These are phyloP conservation scores for Melanaphis sacchari DNA, from an alignment of 1,140 invertebrate species.

Conservation along the genomic window DNA sequence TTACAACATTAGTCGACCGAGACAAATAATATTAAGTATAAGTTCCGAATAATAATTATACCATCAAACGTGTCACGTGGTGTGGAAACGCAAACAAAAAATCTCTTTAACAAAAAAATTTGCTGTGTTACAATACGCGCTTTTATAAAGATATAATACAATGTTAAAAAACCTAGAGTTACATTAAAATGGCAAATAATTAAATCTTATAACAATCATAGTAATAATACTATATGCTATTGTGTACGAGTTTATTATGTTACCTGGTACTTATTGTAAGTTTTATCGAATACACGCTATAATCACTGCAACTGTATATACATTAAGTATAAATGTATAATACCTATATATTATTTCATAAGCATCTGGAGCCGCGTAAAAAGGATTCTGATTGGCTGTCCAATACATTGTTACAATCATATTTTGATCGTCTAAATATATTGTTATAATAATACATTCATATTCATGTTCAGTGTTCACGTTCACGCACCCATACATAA, in stretches of 20 bases:
- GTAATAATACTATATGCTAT: too few species aligned
- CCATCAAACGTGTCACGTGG: not conserved
- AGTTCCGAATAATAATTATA: not conserved
- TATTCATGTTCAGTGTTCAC: too few species aligned
- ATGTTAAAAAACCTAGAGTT: not conserved
- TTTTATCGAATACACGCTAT: not conserved
- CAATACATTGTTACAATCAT: not conserved
- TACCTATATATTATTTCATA: not conserved
- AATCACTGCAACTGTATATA: not conserved
- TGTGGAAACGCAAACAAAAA: not conserved
- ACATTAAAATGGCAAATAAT: not conserved
- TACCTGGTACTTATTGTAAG: not conserved
- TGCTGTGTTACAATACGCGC: not conserved
- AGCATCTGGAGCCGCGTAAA: not conserved
- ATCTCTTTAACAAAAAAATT: not conserved
- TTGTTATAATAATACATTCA: not conserved
- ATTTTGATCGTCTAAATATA: not conserved
- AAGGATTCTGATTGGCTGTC: constrained; percentile 40
- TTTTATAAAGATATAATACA: not conserved
- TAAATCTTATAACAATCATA: not conserved
- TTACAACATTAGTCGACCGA: not conserved
- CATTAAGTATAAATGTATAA: not conserved
- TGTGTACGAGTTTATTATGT: too few species aligned
- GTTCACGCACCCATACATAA: not conserved
- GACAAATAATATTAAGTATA: not conserved